Conservation (phyloP, 2,888 invertebrate species). For the Mythimna pallens region DNA sequence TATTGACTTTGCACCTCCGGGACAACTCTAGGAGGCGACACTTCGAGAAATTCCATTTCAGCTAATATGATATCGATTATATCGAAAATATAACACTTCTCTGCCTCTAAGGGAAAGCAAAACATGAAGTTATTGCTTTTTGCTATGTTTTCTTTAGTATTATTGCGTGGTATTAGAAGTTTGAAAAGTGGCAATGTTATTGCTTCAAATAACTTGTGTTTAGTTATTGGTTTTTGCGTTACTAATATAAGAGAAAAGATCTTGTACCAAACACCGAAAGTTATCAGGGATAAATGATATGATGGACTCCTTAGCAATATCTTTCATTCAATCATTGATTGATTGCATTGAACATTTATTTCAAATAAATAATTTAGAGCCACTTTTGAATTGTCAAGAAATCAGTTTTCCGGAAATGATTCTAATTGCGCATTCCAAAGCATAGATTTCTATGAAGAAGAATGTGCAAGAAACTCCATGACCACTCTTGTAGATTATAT, state of each 20-base stretch:
- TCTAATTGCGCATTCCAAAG: no score
- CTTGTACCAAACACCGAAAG: background rate
- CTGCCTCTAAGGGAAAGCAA: slow-evolving; percentile 13
- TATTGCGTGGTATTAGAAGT: background rate
- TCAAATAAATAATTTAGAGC: no score
- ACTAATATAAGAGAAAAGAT: background rate
- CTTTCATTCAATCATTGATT: background rate
- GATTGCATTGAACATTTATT: no score
- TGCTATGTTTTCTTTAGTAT: slow-evolving; percentile 26
- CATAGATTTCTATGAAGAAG: no score
- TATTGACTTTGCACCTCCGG: slow-evolving; percentile 66
- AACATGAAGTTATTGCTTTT: slow-evolving; percentile 46
- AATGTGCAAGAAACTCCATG: no score
- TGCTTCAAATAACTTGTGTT: background rate
- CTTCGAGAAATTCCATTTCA: slow-evolving; percentile 61
- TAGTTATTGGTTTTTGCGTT: background rate
- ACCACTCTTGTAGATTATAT: no score
- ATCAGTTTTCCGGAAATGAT: no score
- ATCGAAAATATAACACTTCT: slow-evolving; percentile 50
- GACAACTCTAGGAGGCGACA: slow-evolving; percentile 59
- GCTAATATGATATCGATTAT: slow-evolving; percentile 61
- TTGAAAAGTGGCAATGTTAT: background rate
- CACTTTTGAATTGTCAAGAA: no score
- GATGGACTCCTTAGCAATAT: background rate
- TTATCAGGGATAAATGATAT: background rate